Conservation (phyloP, 2,888 invertebrate genomes). For the Aporophyla nigra region DNA sequence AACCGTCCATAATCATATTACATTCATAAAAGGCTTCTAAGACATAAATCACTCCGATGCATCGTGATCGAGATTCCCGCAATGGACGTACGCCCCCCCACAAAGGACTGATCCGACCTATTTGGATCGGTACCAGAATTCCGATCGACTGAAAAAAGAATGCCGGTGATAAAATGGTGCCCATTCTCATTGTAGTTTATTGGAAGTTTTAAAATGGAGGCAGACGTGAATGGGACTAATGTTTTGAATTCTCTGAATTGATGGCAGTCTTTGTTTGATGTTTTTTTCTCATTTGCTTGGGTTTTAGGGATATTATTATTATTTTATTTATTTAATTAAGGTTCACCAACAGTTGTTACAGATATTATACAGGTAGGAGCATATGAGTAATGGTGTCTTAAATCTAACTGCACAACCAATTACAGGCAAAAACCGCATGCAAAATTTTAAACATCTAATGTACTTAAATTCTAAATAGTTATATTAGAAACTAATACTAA, state of each 20-base stretch:
- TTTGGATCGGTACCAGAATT: conserved; percentile 73
- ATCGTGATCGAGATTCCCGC: conserved; percentile 64
- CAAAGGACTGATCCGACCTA: conserved; percentile 71
- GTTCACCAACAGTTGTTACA: no score
- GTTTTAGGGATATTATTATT: conserved; percentile 25
- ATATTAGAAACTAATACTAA: no score
- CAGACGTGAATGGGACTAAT: conserved; percentile 34
- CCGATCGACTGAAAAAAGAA: conserved; percentile 66
- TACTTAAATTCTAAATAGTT: no score
- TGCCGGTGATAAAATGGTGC: conserved; percentile 47
- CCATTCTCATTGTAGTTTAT: conserved; percentile 62
- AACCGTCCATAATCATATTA: conserved; percentile 36
- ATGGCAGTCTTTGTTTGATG: conserved; percentile 13
- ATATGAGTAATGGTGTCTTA: no score
- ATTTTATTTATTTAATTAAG: no score
- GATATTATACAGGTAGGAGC: no score
- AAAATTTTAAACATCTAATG: no score
- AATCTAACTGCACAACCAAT: no score
- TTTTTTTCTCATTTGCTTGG: conserved; percentile 31
- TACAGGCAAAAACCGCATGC: no score
- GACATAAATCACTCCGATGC: conserved; percentile 57
- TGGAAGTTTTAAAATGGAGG: conserved; percentile 60
- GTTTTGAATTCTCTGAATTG: conserved; percentile 50
- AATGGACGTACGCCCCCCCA: conserved; percentile 62
- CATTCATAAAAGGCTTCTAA: conserved; percentile 42